Evolutionary conservation across 2,113 vertebrate species (phyloP).

Genomic region (Tichodroma muraria): DNA sequence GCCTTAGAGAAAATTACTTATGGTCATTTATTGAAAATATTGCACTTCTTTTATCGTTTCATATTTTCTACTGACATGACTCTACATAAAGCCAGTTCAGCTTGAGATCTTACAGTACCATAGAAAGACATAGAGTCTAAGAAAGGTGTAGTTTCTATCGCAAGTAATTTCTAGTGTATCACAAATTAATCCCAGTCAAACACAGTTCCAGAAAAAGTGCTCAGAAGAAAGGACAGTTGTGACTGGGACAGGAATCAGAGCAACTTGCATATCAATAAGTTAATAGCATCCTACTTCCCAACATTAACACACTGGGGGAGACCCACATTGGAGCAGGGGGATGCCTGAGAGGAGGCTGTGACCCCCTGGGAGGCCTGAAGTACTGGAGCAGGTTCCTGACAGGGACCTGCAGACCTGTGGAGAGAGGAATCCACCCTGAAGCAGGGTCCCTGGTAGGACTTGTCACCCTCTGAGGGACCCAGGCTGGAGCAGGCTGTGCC

Average conservation of each 20-base stretch:
- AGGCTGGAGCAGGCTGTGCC: background rate
- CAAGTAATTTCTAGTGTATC: background rate
- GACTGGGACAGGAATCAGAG: background rate
- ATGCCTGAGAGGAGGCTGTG: background rate
- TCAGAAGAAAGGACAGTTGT: background rate
- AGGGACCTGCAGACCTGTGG: too few relatives aligned
- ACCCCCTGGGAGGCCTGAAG: background rate
- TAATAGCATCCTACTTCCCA: background rate
- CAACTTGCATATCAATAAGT: background rate
- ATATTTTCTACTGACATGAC: background rate
- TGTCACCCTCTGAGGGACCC: background rate
- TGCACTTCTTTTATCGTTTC: background rate
- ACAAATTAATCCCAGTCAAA: background rate
- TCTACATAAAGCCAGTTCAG: background rate
- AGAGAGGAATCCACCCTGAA: background rate
- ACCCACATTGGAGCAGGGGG: accelerated
- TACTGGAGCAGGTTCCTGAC: background rate
- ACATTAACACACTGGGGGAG: background rate
- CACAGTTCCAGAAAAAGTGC: background rate
- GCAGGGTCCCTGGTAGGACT: background rate
- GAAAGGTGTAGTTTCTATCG: background rate
- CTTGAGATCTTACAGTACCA: background rate
- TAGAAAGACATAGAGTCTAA: background rate
- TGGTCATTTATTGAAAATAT: background rate
- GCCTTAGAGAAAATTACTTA: background rate